Percentiles rank a stretch among this genome's conserved stretches.
phyloP scores from a whole-genome alignment of 1,140 invertebrate genomes.

The Pogonus chalceus region DNA sequence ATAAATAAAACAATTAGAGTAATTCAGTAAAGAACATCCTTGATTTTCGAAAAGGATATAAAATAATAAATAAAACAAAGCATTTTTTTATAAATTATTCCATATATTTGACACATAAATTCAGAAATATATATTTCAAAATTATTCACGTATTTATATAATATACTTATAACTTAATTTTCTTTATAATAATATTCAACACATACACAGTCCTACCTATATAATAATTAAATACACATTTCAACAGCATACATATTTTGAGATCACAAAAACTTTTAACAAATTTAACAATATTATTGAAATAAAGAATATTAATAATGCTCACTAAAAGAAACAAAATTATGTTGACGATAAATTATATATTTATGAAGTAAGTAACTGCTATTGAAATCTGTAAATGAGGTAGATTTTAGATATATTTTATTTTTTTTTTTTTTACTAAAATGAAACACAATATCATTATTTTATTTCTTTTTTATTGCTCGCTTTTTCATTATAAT shows the following conservation, averaged over 20 bases:
- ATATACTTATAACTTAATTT: conserved; percentile 27
- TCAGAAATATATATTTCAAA: conserved; percentile 34
- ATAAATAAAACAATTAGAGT: too few species aligned
- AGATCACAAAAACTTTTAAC: conserved; percentile 35
- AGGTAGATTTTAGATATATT: conserved; percentile 11
- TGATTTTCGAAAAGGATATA: too few species aligned
- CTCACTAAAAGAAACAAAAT: conserved; percentile 6
- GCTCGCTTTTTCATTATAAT: conserved; percentile 3
- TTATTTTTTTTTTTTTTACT: conserved; percentile 7
- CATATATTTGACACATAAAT: conserved; percentile 34
- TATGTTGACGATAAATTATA: conserved; percentile 6
- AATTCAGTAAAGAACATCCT: too few species aligned
- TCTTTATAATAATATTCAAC: neutral
- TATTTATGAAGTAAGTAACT: neutral
- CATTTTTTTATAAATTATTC: conserved; percentile 29
- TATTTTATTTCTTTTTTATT: neutral
- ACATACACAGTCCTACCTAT: conserved; percentile 29
- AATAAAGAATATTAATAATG: conserved; percentile 10
- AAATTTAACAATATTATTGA: conserved; percentile 29
- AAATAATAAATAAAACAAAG: neutral
- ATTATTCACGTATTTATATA: conserved; percentile 29
- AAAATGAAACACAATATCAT: conserved; percentile 11
- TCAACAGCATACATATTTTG: conserved; percentile 33
- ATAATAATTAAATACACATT: conserved; percentile 23
- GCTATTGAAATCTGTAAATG: conserved; percentile 7